phyloP scores from a whole-genome alignment of 2,797 vertebrate genomes.

The Chaetophractus vellerosus region DNA sequence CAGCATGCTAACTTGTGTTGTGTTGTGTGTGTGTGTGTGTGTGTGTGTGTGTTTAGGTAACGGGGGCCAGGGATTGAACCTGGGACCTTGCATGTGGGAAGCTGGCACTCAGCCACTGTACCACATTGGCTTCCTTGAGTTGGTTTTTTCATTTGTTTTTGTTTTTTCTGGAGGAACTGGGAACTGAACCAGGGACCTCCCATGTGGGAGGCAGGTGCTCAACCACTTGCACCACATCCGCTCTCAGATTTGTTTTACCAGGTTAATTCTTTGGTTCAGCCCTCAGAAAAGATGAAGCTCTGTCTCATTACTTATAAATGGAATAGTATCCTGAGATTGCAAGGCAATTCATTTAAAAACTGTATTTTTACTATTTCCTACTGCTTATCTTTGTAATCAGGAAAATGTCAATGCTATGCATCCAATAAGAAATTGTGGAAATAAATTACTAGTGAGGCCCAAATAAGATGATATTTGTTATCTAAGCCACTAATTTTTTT shows the following conservation, averaged over 20 bases:
- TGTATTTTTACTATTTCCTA: not conserved
- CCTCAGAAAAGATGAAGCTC: not conserved
- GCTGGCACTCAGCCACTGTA: too few relatives aligned
- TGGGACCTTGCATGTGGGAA: too few relatives aligned
- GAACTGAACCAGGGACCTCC: too few relatives aligned
- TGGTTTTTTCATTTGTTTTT: too few relatives aligned
- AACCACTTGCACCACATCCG: too few relatives aligned
- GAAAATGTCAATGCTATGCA: conserved; percentile 5
- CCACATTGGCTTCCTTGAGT: too few relatives aligned
- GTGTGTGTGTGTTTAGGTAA: too few relatives aligned
- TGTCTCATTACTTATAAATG: not conserved
- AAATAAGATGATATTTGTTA: not conserved
- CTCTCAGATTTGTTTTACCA: not conserved
- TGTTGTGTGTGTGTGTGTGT: too few relatives aligned
- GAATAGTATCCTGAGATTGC: not conserved
- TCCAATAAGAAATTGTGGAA: not conserved
- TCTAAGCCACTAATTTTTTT: not conserved
- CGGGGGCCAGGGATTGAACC: too few relatives aligned
- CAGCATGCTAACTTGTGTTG: not conserved
- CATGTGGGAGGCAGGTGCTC: too few relatives aligned
- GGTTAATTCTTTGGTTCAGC: not conserved
- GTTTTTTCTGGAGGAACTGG: too few relatives aligned
- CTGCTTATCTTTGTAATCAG: conserved; percentile 29
- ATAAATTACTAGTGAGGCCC: not conserved
- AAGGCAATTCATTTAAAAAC: not conserved